Base-by-base conservation (phyloP, 2,113 vertebrate species). In the Gambusia affinis region DNA sequence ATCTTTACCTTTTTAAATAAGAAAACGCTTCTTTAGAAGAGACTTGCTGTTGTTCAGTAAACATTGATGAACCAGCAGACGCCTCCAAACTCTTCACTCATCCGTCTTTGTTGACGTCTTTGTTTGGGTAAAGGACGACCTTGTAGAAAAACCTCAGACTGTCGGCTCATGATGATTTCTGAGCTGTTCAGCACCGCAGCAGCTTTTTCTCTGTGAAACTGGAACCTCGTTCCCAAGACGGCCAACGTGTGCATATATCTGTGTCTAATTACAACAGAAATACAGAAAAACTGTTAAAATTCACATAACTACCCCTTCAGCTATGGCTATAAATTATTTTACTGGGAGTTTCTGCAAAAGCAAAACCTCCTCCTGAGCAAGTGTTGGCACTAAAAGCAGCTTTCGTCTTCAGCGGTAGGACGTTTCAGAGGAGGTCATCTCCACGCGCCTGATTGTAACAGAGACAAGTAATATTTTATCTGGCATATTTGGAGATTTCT, bases 181-280 rank as follows among this genome's bases (percentile, higher is more conserved):
- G 31, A 33, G 31, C 31, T 33, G 67, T 86, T 75, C 63, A 86
- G 88, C 83, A 60, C 64, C 81, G 39, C 1, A 71, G 19, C 47
- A 71, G 35, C 35, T 79, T 83, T 87, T 87, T 87, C 24, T 63
- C 84, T 51, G 82, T 72, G 12, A 57, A 73, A 68, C 61, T 35
- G 8, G 70, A 14, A 39, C 67, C 60, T 65, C 82, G 71, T 65
- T 54, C 44, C 67, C 7, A 31, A 81, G 75, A 73, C 39, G n/a
- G 84, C 62, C 54, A 4, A 19, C 67, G 64, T 73, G 54, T 64
- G 57, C 60, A 69, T 67, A 27, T 27, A 30, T 62, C 17, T 73
- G 72, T 35, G 69, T 81, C 89, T 83, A 64, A 76, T 83, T 89
- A 73, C 42, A 31, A 79, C 80, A 69, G 47, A 89, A 91, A 91